Conservation (phyloP, 2,888 invertebrate genomes). For the Bellardia pandia region DNA sequence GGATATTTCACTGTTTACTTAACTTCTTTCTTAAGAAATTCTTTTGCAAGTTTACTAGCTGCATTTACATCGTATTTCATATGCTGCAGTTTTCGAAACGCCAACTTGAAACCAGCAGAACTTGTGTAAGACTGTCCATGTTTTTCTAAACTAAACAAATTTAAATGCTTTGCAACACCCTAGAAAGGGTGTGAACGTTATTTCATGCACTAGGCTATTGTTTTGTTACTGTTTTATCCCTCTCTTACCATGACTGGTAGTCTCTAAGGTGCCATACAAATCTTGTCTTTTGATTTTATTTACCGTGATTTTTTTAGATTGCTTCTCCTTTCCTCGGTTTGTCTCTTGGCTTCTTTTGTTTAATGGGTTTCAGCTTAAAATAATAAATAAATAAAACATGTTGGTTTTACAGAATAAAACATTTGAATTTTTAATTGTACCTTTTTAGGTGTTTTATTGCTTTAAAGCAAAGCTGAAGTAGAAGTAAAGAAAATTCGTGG, state of each 20-base stretch:
- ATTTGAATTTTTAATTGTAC: constrained; percentile 69
- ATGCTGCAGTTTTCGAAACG: neutral
- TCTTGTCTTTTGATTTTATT: constrained; percentile 23
- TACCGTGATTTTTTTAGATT: constrained; percentile 1
- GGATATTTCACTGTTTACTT: neutral
- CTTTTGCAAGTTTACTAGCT: neutral
- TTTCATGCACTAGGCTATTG: neutral
- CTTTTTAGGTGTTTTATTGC: constrained; percentile 57
- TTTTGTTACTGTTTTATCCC: neutral
- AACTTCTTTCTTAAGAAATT: neutral
- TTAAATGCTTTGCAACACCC: neutral
- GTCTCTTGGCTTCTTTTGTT: constrained; percentile 11
- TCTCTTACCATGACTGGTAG: neutral
- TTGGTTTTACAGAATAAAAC: constrained; percentile 58
- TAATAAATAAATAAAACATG: constrained; percentile 58
- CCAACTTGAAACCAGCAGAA: too few relatives aligned
- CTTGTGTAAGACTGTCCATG: too few relatives aligned
- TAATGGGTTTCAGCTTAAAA: constrained; percentile 32
- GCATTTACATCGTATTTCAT: neutral
- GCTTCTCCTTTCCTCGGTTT: neutral
- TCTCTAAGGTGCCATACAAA: constrained; percentile 36
- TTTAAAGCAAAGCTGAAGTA: neutral
- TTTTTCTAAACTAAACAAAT: neutral
- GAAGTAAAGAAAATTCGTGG: neutral
- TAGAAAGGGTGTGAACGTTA: too few relatives aligned